These are phyloP conservation scores for Trichopoda pennipes DNA, from an alignment of 2,888 invertebrate genomes.

Conservation along the genomic window DNA sequence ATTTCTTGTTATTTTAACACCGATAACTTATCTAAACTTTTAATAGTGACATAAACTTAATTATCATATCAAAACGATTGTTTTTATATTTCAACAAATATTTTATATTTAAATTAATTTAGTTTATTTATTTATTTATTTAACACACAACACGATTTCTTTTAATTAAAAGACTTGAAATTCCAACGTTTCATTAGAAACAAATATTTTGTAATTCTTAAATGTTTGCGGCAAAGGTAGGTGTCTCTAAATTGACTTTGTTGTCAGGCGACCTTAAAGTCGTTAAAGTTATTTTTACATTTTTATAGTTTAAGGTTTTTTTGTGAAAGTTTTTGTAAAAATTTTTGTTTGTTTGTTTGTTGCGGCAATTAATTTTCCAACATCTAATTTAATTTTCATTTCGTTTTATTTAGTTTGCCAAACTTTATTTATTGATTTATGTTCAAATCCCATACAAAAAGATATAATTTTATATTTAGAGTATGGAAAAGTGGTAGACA, in stretches of 20 bases:
- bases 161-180: slow-evolving; percentile 11
- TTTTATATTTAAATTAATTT: neutral
- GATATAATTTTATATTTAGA: too few relatives aligned
- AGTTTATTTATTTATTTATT: too few relatives aligned
- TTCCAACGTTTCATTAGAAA: neutral
- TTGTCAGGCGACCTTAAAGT: neutral
- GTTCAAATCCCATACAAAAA: too few relatives aligned
- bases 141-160: neutral
- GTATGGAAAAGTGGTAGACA: too few relatives aligned
- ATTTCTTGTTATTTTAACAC: neutral
- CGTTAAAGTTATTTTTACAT: neutral
- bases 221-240: slow-evolving; percentile 9
- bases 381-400: too few relatives aligned
- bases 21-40: slow-evolving; percentile 12
- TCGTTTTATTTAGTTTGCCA: too few relatives aligned
- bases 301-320: too few relatives aligned
- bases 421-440: too few relatives aligned
- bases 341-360: too few relatives aligned
- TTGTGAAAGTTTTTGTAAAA: too few relatives aligned
- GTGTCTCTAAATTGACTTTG: neutral
- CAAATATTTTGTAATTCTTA: neutral
- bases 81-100: slow-evolving; percentile 8
- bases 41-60: slow-evolving; percentile 10
- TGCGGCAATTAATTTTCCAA: too few relatives aligned
- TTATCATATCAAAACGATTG: slow-evolving; percentile 27